Conservation (phyloP, 2,113 vertebrate species). For the Chamaea fasciata region DNA sequence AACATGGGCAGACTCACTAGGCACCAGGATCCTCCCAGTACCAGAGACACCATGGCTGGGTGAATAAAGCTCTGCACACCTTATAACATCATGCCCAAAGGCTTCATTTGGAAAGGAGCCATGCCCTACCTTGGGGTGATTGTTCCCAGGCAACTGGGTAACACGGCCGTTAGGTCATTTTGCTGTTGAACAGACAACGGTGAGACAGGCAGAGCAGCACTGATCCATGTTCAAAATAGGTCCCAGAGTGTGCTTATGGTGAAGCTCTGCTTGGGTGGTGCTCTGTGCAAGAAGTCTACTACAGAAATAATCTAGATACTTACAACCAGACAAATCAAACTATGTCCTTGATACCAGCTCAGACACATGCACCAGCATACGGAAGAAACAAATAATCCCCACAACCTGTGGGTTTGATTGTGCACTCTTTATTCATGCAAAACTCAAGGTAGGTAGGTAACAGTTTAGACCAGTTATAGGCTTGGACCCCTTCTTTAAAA, state of each 20-base stretch:
- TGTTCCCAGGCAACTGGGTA: background rate
- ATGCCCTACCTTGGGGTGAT: background rate
- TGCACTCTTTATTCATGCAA: background rate
- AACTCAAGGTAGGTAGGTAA: background rate
- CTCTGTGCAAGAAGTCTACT: background rate
- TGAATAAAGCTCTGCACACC: background rate
- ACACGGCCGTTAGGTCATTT: background rate
- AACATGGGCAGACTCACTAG: background rate
- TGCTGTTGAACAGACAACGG: background rate
- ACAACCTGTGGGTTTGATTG: background rate
- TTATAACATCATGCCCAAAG: background rate
- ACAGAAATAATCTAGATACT: background rate
- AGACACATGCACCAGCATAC: background rate
- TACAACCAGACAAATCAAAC: background rate
- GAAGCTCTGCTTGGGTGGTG: background rate
- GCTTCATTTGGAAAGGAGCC: background rate
- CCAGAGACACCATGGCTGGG: fast-evolving
- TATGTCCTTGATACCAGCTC: background rate
- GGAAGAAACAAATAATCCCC: background rate
- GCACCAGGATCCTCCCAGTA: background rate
- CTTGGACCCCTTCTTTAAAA: background rate
- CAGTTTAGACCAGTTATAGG: background rate
- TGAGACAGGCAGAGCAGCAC: background rate
- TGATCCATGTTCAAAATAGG: background rate
- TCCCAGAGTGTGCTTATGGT: background rate